Conservation (phyloP, 2,797 vertebrate genomes). For the Acanthurus leucopareius region DNA sequence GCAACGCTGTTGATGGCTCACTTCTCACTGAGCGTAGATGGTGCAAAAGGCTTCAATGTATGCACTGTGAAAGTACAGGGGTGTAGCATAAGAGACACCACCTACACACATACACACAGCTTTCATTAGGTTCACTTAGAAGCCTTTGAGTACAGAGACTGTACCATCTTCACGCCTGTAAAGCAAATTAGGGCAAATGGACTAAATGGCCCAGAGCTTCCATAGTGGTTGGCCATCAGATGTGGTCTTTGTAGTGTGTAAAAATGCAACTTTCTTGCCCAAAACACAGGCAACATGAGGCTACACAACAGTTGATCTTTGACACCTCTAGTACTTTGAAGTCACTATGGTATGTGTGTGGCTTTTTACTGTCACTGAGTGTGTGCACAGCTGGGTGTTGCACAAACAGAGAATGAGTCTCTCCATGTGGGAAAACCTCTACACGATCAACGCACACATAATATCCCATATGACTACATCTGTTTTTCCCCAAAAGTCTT, state of each 20-base stretch:
- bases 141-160: background rate
- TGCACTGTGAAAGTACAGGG: background rate
- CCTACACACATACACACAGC: background rate
- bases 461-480: conserved; percentile 1
- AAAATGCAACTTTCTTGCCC: too few species aligned
- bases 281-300: too few species aligned
- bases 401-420: background rate
- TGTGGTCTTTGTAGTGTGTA: too few species aligned
- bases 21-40: conserved; percentile 3
- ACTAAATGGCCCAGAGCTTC: too few species aligned
- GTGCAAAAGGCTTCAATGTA: background rate
- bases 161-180: too few species aligned
- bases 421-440: background rate
- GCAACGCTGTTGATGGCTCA: background rate
- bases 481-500: background rate
- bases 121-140: background rate
- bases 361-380: too few species aligned
- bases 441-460: background rate
- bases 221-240: too few species aligned
- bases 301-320: too few species aligned
- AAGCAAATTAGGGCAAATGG: too few species aligned
- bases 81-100: background rate
- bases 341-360: too few species aligned
- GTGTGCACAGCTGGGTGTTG: background rate
- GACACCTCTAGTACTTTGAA: too few species aligned